phyloP scores from a whole-genome alignment of 2,888 invertebrate species.

The Polydrusus pterygomalis region DNA sequence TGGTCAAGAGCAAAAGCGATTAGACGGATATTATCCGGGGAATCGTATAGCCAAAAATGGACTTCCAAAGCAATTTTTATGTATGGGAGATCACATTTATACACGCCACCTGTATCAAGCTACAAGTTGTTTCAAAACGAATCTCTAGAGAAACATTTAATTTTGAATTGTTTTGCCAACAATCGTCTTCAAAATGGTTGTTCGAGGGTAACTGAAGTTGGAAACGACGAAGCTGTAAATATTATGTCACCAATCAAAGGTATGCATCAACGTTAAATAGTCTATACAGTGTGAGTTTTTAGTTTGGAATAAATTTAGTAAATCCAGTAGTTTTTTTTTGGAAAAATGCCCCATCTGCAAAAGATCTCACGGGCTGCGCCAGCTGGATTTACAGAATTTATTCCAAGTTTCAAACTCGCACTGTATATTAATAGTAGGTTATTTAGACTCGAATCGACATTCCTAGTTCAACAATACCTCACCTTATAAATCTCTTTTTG shows the following conservation, averaged over 20 bases:
- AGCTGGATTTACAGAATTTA: too few relatives aligned
- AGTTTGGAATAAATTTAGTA: too few relatives aligned
- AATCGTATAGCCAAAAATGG: conserved; percentile 67
- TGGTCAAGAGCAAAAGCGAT: conserved; percentile 76
- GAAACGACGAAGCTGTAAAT: conserved; percentile 40
- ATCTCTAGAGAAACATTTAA: conserved; percentile 59
- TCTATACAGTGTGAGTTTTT: too few relatives aligned
- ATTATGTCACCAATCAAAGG: conserved; percentile 45
- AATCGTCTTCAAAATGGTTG: conserved; percentile 48
- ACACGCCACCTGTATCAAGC: conserved; percentile 67
- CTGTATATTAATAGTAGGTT: too few relatives aligned
- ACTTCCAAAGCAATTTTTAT: conserved; percentile 71
- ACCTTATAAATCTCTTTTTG: too few relatives aligned
- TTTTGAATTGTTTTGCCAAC: conserved; percentile 50
- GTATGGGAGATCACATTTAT: conserved; percentile 73
- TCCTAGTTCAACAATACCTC: too few relatives aligned
- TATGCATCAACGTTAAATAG: conserved; percentile 24
- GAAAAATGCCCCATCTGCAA: too few relatives aligned
- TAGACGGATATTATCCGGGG: conserved; percentile 61
- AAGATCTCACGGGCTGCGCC: too few relatives aligned
- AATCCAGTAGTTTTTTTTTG: too few relatives aligned
- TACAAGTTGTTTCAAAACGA: conserved; percentile 57
- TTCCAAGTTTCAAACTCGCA: too few relatives aligned
- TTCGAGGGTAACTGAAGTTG: conserved; percentile 30
- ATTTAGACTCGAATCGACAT: too few relatives aligned